Evolutionary conservation across 2,113 vertebrate species (phyloP).

Genomic region (Equus quagga): DNA sequence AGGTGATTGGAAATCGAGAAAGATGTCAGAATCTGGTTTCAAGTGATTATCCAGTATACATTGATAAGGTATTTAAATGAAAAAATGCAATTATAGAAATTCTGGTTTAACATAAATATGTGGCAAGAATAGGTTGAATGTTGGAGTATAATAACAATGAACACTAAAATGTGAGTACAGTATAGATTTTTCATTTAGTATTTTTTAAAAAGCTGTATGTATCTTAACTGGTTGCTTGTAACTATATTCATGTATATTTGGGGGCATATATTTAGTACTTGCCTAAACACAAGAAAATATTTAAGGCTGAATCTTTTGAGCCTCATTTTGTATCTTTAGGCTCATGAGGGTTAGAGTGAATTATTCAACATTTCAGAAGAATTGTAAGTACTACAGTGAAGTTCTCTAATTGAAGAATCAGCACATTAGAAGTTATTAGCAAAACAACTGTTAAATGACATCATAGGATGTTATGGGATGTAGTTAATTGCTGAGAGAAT

Average conservation of each 20-base stretch:
- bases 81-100: neutral
- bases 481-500: constrained; percentile 22
- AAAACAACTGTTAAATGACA: constrained; percentile 9
- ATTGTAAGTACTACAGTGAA: neutral
- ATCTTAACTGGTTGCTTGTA: neutral
- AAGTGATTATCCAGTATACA: constrained; percentile 95
- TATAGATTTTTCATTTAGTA: neutral
- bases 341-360: constrained; percentile 17
- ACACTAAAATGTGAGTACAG: neutral
- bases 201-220: constrained; percentile 5
- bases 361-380: constrained; percentile 36
- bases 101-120: constrained; percentile 22
- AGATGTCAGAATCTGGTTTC: constrained; percentile 95
- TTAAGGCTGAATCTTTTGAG: constrained; percentile 39
- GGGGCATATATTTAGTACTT: constrained; percentile 29
- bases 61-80: constrained; percentile 93
- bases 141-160: neutral
- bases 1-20: constrained; percentile 96
- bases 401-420: neutral
- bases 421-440: neutral
- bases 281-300: constrained; percentile 38
- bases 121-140: neutral
- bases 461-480: neutral
- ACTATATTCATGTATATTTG: neutral
- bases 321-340: constrained; percentile 57